Evolutionary conservation across 2,113 vertebrate genomes (phyloP).

Genomic region (Pandion haliaetus): DNA sequence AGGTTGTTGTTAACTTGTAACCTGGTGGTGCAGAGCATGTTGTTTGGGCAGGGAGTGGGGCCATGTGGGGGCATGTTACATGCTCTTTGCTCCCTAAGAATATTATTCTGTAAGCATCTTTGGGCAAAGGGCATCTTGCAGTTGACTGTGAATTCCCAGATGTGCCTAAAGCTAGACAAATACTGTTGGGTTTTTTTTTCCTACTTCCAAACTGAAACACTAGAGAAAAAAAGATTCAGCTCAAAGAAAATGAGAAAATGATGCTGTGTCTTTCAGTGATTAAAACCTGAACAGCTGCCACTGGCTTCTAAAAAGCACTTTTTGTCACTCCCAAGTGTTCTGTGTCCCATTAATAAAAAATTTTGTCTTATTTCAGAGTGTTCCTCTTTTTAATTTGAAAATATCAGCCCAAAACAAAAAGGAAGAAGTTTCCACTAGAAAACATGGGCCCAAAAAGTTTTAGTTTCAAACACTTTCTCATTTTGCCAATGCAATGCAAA

Average conservation of each 20-base stretch:
- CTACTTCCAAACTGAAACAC: not conserved
- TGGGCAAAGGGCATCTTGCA: not conserved
- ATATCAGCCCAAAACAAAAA: not conserved
- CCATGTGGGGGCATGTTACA: accelerated
- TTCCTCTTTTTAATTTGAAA: not conserved
- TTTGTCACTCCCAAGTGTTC: not conserved
- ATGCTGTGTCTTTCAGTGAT: not conserved
- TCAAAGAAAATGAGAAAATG: not conserved
- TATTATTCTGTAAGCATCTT: not conserved
- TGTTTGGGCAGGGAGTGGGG: not conserved
- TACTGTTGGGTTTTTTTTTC: not conserved
- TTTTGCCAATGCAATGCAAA: not conserved
- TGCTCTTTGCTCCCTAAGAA: not conserved
- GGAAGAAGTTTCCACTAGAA: not conserved
- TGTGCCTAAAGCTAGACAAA: not conserved
- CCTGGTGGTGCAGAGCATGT: not conserved
- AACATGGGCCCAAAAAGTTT: not conserved
- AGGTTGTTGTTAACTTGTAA: not conserved
- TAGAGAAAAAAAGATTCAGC: not conserved
- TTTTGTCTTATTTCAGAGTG: not conserved
- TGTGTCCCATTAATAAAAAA: not conserved
- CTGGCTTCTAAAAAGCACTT: not conserved
- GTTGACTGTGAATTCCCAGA: not conserved
- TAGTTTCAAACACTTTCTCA: not conserved
- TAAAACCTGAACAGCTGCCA: not conserved